phyloP scores from a whole-genome alignment of 2,888 invertebrate species.

The Bruchidius siliquastri region DNA sequence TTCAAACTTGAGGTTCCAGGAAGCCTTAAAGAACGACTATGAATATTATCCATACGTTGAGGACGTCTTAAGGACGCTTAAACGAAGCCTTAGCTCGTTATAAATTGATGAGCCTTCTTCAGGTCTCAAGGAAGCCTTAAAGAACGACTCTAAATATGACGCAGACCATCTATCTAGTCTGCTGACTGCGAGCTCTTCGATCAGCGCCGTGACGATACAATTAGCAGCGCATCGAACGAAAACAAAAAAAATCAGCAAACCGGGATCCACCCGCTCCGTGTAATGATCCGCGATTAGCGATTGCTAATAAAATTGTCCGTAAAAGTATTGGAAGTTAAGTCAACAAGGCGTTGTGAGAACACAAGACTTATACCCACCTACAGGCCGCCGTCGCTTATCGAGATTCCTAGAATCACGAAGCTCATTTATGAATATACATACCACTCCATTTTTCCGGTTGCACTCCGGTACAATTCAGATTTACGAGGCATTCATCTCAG shows the following conservation, averaged over 20 bases:
- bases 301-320: not conserved
- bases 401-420: slow-evolving; percentile 21
- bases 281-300: not conserved
- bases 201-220: not conserved
- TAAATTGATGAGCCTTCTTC: no score
- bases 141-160: no score
- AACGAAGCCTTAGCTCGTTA: no score
- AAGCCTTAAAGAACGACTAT: no score
- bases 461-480: slow-evolving; percentile 6
- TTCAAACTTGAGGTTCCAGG: no score
- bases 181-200: not conserved
- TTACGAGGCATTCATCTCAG: not conserved
- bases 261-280: not conserved
- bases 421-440: slow-evolving; percentile 23
- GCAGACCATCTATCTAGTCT: no score
- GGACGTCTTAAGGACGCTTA: no score
- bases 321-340: not conserved
- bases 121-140: no score
- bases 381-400: slow-evolving; percentile 14
- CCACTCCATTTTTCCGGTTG: slow-evolving; percentile 19
- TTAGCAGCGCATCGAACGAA: not conserved
- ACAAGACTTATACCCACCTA: slow-evolving; percentile 15
- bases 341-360: not conserved
- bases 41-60: no score
- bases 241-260: not conserved